Evolutionary conservation across 2,113 vertebrate species (phyloP), one percentile per base, ranked within the genome.

Genomic region (Labrus mixtus): DNA sequence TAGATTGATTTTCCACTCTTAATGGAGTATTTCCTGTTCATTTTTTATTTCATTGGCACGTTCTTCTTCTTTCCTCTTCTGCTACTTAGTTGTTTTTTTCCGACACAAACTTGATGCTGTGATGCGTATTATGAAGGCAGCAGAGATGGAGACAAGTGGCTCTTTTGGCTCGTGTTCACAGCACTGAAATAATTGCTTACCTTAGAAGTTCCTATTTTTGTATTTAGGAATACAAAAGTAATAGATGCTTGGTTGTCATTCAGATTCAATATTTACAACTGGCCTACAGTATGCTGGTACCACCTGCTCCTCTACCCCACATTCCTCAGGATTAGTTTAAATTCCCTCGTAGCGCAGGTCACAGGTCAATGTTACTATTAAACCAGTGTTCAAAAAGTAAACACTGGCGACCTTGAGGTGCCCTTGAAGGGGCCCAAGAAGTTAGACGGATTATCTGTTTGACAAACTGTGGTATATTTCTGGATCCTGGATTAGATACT

Each of bases 291-390:
- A 74, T 75, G 20, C 68, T 88, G 80, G 51, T 77, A 86, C 61
- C 72, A 84, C 73, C 53, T 75, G 74, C 76, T 77, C 71, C 76
- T 57, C 50, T 55, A 39, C 12, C 29, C 46, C 58, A 43, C 89
- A 84, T 89, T 88, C 80, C 86, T 73, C 39, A 60, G 76, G 81
- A 83, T 90, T 86, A 82, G 57, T 87, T 87, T 90, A 39, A 61
- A 17, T 84, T 90, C 83, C 78, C 64, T 77, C 39, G 79, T 20
- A 69, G 73, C 20, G 41, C 15, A 84, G 53, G 59, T 87, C 66
- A 78, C 37, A 72, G 74, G 51, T 69, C 85, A 71, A 60, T 58
- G 19, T 81, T 61, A 22, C 56, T 64, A 41, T 78, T 82, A 78
- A 82, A 81, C 48, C 71, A 71, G 45, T 45, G 63, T 36, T 58